Base-by-base conservation (phyloP, 2,797 vertebrate species). In the Pempheris klunzingeri region DNA sequence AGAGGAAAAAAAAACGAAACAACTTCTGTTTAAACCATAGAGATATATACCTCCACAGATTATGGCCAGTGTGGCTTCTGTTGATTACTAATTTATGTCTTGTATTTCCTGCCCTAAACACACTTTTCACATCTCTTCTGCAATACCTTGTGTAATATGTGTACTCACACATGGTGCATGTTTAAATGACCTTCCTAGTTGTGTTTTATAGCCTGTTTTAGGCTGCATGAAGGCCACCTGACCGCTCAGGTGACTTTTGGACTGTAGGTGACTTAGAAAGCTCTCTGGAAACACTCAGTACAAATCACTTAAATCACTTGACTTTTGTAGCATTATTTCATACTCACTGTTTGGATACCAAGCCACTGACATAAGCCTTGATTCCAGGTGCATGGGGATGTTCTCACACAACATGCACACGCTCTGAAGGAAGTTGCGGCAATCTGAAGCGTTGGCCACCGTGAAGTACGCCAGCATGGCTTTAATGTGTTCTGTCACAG, bases 321-420 rank as follows among this genome's bases (percentile, higher is more conserved):
- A 44, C 30, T 46, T 71, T 28, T 22, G 32, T 2, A 61, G 30
- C 20, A 30, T 32, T 0, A 32, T 55, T 50, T 80, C 3, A 43
- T 63, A 89, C 89, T 90, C 60, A 89, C 87, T 65, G 63, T 3
- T 32, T 67, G 83, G 67, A 89, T 58, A 77, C 84, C 93, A 95
- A 0, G 92, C 93, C 1, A 83, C 89, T 52, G 95, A 96, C 63
- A 98, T 68, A n/a, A 98, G 93, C 30, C 13, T 84, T 0, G 92
- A 92, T 79, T 98, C 98, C 73, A 97, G 90, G 0, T 84, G 77
- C 87, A 99, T 90, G 0, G 97, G 97, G 13, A 98, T 94, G 38
- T 91, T 81, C 0, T 93, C 87, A 63, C 93, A 94, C 2, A 95
- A 81, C 74, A 96, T 88, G 71, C 95, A 97, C 66, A 97, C 9